Conservation (phyloP, 2,888 invertebrate genomes). For the Marronus borbonicus region DNA sequence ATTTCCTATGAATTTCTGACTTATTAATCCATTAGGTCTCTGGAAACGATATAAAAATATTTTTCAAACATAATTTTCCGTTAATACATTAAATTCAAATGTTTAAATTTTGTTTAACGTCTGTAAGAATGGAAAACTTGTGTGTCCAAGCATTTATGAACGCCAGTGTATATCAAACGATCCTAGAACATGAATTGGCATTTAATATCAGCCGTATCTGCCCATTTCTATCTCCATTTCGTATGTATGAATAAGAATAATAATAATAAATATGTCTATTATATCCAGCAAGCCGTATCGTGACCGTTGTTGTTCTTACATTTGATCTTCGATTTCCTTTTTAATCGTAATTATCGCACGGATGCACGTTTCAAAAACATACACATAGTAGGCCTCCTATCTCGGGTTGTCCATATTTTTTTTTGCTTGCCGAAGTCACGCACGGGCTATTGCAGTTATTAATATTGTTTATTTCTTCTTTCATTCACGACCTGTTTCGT, state of each 20-base stretch:
- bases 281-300: conserved; percentile 1
- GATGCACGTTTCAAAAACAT: conserved; percentile 18
- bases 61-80: no score
- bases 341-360: conserved; percentile 27
- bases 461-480: conserved; percentile 2
- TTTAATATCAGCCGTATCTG: conserved; percentile 3
- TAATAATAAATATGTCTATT: conserved; percentile 34
- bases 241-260: neutral
- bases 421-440: conserved; percentile 1
- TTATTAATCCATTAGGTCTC: no score
- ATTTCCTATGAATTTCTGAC: no score
- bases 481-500: neutral
- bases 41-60: no score
- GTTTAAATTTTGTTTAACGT: no score
- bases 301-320: conserved; percentile 21
- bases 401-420: neutral
- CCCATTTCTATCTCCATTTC: neutral
- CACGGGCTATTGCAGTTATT: conserved; percentile 8
- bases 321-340: conserved; percentile 13
- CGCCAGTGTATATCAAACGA: neutral
- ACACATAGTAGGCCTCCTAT: neutral
- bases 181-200: conserved; percentile 12
- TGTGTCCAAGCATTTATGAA: no score
- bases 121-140: no score
- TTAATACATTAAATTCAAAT: no score